Evolutionary conservation across 2,113 vertebrate species (phyloP), one percentile per base, ranked within the genome.

Genomic region (Talpa occidentalis): DNA sequence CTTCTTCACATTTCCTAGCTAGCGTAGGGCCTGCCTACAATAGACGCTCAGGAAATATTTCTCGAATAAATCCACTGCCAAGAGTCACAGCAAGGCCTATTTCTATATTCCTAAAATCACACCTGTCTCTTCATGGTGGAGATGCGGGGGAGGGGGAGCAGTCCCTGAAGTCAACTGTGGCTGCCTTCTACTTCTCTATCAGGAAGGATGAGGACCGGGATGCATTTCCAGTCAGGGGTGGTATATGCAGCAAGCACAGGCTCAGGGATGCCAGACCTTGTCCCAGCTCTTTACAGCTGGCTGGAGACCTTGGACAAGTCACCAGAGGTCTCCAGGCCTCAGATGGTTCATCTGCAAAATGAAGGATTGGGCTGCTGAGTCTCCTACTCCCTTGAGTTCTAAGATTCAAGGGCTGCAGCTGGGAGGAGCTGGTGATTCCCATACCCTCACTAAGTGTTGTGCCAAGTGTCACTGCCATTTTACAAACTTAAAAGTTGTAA

Each of bases 391-490:
- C 49, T 26, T 32, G 4, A 1, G 10, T 21, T 10, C 59, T 17
- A 1, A 2, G 8, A 1, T 37, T n/a, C 15, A 19, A 30, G 26
- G 21, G 21, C 17, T 1, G 1, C 14, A 32, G n/a, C 22, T 10
- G 0, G 11, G 59, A 10, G n/a, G n/a, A 49, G 32, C 22, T 35
- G 32, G 3, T 4, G 28, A 17, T 22, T 76, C 1, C n/a, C 79
- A 49, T 0, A 22, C 47, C 40, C 44, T 30, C 40, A 56, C 28
- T 3, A 2, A 19, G 4, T 42, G 44, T 0, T 0, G 14, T 3
- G 35, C n/a, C 35, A 2, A 19, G 44, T 3, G 21, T 21, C 40
- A 60, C 32, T 6, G 47, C 32, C 59, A 2, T 30, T 56, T 37
- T 2, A 62, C 44, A 83, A n/a, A 49, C 22, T 16, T 0, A 3